Evolutionary conservation across 2,113 vertebrate genomes (phyloP), one percentile per base, ranked within the genome.

Genomic region (Promerops cafer): DNA sequence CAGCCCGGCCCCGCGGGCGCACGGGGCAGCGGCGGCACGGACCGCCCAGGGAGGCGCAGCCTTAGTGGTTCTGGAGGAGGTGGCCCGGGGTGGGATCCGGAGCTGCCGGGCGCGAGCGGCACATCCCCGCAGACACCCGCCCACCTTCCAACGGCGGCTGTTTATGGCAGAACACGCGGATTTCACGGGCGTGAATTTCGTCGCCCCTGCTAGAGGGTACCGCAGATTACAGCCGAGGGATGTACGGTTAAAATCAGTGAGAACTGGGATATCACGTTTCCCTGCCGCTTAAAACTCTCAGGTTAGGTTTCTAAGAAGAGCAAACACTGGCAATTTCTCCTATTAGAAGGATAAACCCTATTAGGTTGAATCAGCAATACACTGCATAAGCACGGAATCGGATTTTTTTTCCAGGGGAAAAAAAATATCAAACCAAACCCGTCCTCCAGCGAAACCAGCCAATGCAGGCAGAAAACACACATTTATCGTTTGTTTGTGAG

Each of bases 111-210:
- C 49, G 45, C 0, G 23, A 87, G 74, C 15, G 22, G n/a, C 12
- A 2, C 64, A 7, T 27, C 50, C 42, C 70, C 31, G 6, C 33
- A 2, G 44, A 3, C 63, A 7, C 31, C 26, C n/a, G 16, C 15
- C 44, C 40, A 7, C 53, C 30, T 35, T 37, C 17, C 76, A 0
- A 0, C 4, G 16, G 35, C 2, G 21, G 69, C 60, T 11, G 24
- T 5, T 31, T 0, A 0, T 1, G 10, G 75, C 28, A 7, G 65
- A 65, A 57, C 42, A 1, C 13, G 75, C 19, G 2, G 52, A 3
- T 86, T 40, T 12, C 83, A 22, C 23, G 13, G 83, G 22, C 16
- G 26, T 18, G 19, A 9, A 9, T 35, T 28, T 26, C 26, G 7
- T 6, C 74, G 11, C 44, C 22, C 12, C 33, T 6, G 35, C 16